Evolutionary conservation across 2,888 invertebrate genomes (phyloP).

Genomic region (Lycophotia porphyrea): DNA sequence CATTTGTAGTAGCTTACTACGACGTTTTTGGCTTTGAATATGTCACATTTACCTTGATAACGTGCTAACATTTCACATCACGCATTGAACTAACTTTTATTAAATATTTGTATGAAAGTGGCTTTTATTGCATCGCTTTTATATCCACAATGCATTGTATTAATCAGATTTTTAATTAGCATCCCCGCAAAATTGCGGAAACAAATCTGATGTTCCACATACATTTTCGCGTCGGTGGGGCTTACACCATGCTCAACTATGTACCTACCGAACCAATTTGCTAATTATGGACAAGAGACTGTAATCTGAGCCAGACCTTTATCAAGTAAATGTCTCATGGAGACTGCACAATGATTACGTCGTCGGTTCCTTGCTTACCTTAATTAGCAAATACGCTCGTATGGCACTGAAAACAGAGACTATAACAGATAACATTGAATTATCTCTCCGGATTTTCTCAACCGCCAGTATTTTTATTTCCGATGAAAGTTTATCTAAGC

Average conservation of each 20-base stretch:
- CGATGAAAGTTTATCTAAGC: conserved; percentile 20
- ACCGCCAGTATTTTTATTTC: conserved; percentile 19
- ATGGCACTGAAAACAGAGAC: neutral
- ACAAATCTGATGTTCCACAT: neutral
- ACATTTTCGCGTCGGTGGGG: neutral
- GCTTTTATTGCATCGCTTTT: neutral
- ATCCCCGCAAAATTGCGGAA: neutral
- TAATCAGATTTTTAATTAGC: neutral
- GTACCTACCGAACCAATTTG: conserved; percentile 6
- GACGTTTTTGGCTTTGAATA: conserved; percentile 35
- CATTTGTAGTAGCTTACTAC: conserved; percentile 35
- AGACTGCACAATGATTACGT: conserved; percentile 11
- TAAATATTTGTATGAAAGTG: neutral
- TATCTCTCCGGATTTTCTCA: conserved; percentile 12
- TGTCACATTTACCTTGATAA: conserved; percentile 28
- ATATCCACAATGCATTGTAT: neutral
- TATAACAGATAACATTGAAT: conserved; percentile 27
- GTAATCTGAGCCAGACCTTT: conserved; percentile 20
- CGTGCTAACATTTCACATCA: conserved; percentile 1
- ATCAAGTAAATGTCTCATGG: conserved; percentile 21
- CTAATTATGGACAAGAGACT: conserved; percentile 25
- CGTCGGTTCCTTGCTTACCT: conserved; percentile 13
- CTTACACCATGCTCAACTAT: neutral
- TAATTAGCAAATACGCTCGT: conserved; percentile 33
- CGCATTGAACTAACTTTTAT: neutral